A percentile compares a stretch with the other conserved stretches of the same genome.
phyloP scores from a whole-genome alignment of 2,888 invertebrate species.

The Sericinus montela region DNA sequence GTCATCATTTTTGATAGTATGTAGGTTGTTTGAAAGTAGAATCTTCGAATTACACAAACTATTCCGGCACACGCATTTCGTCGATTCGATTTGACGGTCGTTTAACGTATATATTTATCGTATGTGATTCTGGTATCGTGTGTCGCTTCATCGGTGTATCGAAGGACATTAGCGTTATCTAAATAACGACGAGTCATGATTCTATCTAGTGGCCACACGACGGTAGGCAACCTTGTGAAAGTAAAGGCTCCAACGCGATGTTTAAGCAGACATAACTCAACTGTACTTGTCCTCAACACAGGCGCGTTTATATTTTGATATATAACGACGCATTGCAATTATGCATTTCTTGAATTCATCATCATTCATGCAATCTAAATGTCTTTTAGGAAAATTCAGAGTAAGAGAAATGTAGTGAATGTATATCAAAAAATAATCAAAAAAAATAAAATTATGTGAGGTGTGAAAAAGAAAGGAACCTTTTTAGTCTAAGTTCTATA shows the following conservation, averaged over 20 bases:
- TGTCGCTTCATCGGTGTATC: conserved; percentile 52
- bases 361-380: no score
- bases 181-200: conserved; percentile 71
- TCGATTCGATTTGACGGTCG: conserved; percentile 42
- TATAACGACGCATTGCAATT: no score
- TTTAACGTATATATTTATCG: conserved; percentile 61
- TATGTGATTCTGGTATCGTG: conserved; percentile 62
- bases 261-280: conserved; percentile 61
- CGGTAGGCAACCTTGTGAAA: conserved; percentile 61
- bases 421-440: no score
- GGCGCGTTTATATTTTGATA: no score
- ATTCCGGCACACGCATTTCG: conserved; percentile 32
- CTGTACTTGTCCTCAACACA: conserved; percentile 60
- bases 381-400: no score
- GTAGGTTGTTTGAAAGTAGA: no score
- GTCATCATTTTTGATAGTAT: no score
- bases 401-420: no score
- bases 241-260: conserved; percentile 67
- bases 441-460: no score
- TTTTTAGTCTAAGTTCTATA: no score
- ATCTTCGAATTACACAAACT: conserved; percentile 47
- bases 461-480: no score
- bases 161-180: conserved; percentile 73
- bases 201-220: conserved; percentile 61
- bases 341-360: no score